Conservation (phyloP, 2,113 vertebrate species). For the Paramormyrops kingsleyae region DNA sequence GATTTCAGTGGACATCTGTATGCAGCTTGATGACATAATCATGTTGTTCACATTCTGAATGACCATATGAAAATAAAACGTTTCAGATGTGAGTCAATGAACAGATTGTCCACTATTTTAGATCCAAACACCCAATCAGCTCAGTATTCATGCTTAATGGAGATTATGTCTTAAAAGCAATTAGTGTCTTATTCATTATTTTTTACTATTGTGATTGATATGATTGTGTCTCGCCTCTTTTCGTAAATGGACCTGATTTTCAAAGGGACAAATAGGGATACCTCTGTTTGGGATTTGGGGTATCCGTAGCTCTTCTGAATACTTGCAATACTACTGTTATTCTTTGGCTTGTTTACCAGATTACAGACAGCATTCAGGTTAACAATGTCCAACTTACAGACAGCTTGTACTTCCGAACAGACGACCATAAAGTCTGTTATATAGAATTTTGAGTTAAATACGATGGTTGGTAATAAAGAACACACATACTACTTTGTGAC, state of each 20-base stretch:
- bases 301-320: not conserved
- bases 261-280: not conserved
- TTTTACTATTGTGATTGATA: constrained; percentile 67
- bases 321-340: not conserved
- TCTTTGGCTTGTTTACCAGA: not conserved
- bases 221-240: constrained; percentile 52
- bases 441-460: not conserved
- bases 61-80: constrained; percentile 11
- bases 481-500: not conserved
- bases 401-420: not conserved
- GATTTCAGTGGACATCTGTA: constrained; percentile 12
- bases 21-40: constrained; percentile 18
- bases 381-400: not conserved
- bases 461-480: not conserved
- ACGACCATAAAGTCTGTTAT: not conserved
- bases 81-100: not conserved
- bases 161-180: constrained; percentile 66
- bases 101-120: not conserved
- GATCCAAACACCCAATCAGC: constrained; percentile 52
- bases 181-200: constrained; percentile 66
- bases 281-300: not conserved
- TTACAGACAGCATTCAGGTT: not conserved
- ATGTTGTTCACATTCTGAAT: constrained; percentile 19
- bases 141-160: constrained; percentile 63
- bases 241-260: constrained; percentile 20